These are phyloP conservation scores for Unio pictorum DNA, from an alignment of 2,888 invertebrate genomes.

Conservation along the genomic window DNA sequence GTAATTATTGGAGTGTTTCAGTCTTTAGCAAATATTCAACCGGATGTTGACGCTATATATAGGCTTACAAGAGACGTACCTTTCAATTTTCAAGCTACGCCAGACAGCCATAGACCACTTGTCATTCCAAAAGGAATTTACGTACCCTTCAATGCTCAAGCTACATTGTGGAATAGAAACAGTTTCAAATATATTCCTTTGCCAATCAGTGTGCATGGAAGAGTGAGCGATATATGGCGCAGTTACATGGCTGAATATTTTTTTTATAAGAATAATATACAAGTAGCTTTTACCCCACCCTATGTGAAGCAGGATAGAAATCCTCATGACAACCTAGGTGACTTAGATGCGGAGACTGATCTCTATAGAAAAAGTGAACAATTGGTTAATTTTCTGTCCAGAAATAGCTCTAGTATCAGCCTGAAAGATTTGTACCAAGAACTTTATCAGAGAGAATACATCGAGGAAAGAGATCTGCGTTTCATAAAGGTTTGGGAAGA, in stretches of 20 bases:
- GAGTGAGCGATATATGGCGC: slow-evolving; percentile 21
- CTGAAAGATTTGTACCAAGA: too few relatives aligned
- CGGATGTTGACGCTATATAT: slow-evolving; percentile 24
- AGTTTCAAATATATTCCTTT: slow-evolving; percentile 16
- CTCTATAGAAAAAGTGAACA: slow-evolving; percentile 4
- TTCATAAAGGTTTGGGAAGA: too few relatives aligned
- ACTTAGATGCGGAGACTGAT: slow-evolving; percentile 6
- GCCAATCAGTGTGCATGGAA: slow-evolving; percentile 12
- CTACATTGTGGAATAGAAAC: slow-evolving; percentile 11
- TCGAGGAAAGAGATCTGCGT: too few relatives aligned
- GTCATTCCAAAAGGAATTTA: slow-evolving; percentile 8
- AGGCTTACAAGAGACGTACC: slow-evolving; percentile 14
- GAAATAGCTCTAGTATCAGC: too few relatives aligned
- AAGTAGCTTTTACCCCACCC: slow-evolving; percentile 11
- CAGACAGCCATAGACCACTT: slow-evolving; percentile 2
- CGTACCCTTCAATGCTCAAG: slow-evolving; percentile 19
- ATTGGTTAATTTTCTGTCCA: too few relatives aligned
- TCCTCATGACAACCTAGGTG: slow-evolving; percentile 6
- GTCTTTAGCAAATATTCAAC: slow-evolving; percentile 17
- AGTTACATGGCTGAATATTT: slow-evolving; percentile 21
- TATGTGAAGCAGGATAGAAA: slow-evolving; percentile 18
- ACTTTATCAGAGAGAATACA: too few relatives aligned
- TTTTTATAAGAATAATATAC: slow-evolving; percentile 6
- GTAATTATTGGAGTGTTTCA: slow-evolving; percentile 13
- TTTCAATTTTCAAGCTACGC: slow-evolving; percentile 11